Conservation (phyloP, 1,140 invertebrate genomes). For the Zaprionus nigranus region DNA sequence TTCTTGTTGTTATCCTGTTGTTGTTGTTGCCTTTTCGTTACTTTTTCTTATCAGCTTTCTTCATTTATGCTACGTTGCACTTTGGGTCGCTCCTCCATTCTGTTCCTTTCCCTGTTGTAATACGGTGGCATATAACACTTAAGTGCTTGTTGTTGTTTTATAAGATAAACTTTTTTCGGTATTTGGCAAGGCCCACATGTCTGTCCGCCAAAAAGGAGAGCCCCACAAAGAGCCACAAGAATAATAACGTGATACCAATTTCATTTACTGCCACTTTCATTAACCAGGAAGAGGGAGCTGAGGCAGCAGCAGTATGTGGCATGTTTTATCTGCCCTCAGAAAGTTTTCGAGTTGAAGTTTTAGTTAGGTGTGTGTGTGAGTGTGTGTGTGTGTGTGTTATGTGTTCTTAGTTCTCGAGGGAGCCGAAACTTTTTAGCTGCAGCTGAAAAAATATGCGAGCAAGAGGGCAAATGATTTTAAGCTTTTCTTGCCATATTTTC, state of each 20-base stretch:
- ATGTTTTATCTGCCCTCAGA: conserved; percentile 63
- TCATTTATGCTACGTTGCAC: conserved; percentile 78
- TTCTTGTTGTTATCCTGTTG: neutral
- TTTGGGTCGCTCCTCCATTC: conserved; percentile 50
- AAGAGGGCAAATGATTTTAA: conserved; percentile 5
- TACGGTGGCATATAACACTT: conserved; percentile 82
- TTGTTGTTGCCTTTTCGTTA: conserved; percentile 32
- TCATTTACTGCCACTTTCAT: conserved; percentile 79
- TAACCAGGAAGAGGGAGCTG: conserved; percentile 49
- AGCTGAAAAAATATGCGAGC: neutral
- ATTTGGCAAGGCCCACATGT: conserved; percentile 55
- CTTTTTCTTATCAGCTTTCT: conserved; percentile 77
- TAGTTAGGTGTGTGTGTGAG: conserved; percentile 23
- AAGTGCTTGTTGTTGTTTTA: conserved; percentile 82
- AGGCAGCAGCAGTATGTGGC: conserved; percentile 47
- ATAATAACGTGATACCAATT: conserved; percentile 74
- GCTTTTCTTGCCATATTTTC: neutral
- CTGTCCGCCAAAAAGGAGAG: conserved; percentile 23
- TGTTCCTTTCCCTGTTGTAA: conserved; percentile 61
- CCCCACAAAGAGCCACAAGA: conserved; percentile 31
- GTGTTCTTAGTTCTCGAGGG: neutral
- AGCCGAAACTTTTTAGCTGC: neutral
- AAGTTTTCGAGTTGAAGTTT: conserved; percentile 48
- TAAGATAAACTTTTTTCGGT: conserved; percentile 71
- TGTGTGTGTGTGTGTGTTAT: neutral